Base-by-base conservation (phyloP, 2,888 invertebrate species). In the Clitarchus hookeri region DNA sequence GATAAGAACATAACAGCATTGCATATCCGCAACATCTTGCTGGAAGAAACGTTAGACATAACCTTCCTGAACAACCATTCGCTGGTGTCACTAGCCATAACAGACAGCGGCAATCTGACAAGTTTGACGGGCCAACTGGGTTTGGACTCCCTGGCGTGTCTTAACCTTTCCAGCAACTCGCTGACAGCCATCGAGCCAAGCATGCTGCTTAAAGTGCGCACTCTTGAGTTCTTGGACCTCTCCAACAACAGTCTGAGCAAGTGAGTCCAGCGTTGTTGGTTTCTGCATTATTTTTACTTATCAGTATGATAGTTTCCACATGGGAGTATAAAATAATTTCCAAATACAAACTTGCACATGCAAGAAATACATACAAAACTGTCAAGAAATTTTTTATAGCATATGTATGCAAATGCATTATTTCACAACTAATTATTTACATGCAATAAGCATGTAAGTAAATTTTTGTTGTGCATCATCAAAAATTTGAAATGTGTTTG, bases 1-100 rank as follows among this genome's bases (percentile, higher is more conserved):
- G 65, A 65, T 2, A 65, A 36, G 82, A 82, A 82, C 82, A 82
- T 82, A 82, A 82, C 82, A 27, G 82, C 82, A 23, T 25, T 82
- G 16, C 82, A 82, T 25, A 82, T 82, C 36, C 82, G 82, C 26
- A 82, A 82, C 82, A 9, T 82, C 6, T 36, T 12, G 8, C 19
- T 82, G 16, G n/a, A 9, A 2, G 19, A 65, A 6, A 36, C 26
- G 1, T 82, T 82, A 9, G 26, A 25, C 44, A 19, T 82, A 82
- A 26, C 36, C 27, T 27, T 44, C 82, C 44, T 82, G 82, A 82
- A 8, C 26, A 82, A 82, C 44, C 44, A 19, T 9, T 44, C 82
- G 16, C 44, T 82, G 82, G 36, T 36, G 82, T 82, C 44, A 19
- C 16, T 82, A 25, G 27, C 82, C 6, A 82, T 82, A 36, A 82